Conservation (phyloP, 1,140 invertebrate genomes). For the Pararge aegeria region DNA sequence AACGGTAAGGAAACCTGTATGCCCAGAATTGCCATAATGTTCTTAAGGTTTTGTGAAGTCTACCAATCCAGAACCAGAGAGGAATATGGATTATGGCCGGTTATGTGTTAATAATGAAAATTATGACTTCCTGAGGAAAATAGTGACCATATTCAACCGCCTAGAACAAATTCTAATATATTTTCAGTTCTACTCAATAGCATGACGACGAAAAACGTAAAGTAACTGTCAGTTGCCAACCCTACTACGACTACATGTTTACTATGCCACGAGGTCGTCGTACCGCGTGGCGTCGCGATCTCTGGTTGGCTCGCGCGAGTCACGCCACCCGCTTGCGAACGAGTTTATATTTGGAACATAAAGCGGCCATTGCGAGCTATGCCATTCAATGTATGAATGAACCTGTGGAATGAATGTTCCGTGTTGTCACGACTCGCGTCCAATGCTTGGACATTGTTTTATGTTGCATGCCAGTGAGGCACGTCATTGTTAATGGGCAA, state of each 20-base stretch:
- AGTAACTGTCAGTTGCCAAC: neutral
- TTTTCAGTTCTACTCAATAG: too few relatives aligned
- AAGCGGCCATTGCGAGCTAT: conserved; percentile 25
- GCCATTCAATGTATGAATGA: neutral
- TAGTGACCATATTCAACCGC: too few relatives aligned
- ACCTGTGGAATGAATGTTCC: neutral
- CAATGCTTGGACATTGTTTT: neutral
- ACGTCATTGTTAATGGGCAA: neutral
- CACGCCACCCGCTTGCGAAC: neutral
- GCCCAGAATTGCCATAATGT: too few relatives aligned
- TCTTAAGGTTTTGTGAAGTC: too few relatives aligned
- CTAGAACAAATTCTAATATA: too few relatives aligned
- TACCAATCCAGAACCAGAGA: too few relatives aligned
- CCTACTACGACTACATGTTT: conserved; percentile 6
- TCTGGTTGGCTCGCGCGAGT: conserved; percentile 32
- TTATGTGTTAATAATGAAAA: too few relatives aligned
- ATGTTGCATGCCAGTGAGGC: neutral
- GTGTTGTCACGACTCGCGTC: neutral
- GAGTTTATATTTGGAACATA: conserved; percentile 47
- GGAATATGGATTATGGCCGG: too few relatives aligned
- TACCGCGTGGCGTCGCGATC: conserved; percentile 25
- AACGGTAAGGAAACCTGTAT: too few relatives aligned
- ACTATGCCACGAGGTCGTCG: conserved; percentile 25
- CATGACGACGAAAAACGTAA: too few relatives aligned
- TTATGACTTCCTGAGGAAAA: too few relatives aligned